Evolutionary conservation across 1,140 invertebrate species (phyloP).

Genomic region (Cryptotermes secundus): DNA sequence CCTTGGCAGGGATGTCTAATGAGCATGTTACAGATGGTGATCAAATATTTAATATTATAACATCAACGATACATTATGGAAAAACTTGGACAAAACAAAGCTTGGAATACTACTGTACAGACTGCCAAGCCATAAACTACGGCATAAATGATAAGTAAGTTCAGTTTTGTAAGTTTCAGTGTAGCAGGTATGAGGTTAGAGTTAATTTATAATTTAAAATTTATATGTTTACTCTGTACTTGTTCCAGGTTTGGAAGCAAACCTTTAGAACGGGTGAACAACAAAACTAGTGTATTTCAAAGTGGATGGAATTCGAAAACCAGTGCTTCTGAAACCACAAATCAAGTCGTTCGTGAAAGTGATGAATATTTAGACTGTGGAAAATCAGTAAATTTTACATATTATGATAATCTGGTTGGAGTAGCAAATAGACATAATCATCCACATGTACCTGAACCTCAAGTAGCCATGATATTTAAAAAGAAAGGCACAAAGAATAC

Average conservation of each 20-base stretch:
- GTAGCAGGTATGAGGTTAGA: neutral
- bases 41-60: constrained; percentile 63
- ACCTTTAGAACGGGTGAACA: neutral
- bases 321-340: constrained; percentile 34
- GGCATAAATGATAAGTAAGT: constrained; percentile 16
- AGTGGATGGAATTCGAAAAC: constrained; percentile 34
- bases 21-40: constrained; percentile 43
- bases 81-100: constrained; percentile 61
- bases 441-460: constrained; percentile 64
- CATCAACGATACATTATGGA: constrained; percentile 61
- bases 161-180: neutral
- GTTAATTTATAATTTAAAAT: neutral
- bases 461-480: constrained; percentile 75
- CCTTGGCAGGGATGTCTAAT: constrained; percentile 44
- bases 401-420: constrained; percentile 83
- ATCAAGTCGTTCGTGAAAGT: constrained; percentile 22
- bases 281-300: neutral
- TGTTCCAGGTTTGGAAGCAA: neutral
- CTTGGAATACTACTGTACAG: constrained; percentile 44
- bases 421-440: constrained; percentile 72
- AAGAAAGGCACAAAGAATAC: constrained; percentile 65
- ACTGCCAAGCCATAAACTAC: constrained; percentile 38
- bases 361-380: constrained; percentile 79
- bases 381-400: constrained; percentile 82
- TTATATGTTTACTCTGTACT: neutral